phyloP scores from a whole-genome alignment of 92 coral and sea anemone genomes.

The Heteractis magnifica region DNA sequence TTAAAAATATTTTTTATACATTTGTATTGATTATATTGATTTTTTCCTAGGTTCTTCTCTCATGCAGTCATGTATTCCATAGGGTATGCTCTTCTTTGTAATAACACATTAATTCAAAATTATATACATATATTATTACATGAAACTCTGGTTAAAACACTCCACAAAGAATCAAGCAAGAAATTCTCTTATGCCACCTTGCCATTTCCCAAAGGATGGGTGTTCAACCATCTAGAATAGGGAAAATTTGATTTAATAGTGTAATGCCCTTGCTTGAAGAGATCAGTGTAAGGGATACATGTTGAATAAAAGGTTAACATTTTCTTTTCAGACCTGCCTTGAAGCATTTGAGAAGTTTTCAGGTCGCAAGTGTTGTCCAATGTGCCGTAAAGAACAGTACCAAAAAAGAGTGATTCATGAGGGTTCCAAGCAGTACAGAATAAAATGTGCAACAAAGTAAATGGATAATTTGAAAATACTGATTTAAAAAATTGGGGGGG shows the following conservation, averaged over 20 bases:
- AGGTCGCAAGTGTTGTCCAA: conserved; percentile 93
- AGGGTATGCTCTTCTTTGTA: conserved; percentile 66
- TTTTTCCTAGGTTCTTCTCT: conserved; percentile 73
- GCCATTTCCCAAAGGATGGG: neutral
- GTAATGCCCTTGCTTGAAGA: too few relatives aligned
- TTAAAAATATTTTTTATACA: too few relatives aligned
- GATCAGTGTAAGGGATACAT: neutral
- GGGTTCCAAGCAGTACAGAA: conserved; percentile 78
- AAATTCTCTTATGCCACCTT: too few relatives aligned
- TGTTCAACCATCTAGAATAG: neutral
- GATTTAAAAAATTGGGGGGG: too few relatives aligned
- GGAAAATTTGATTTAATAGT: too few relatives aligned
- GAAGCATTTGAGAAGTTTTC: conserved; percentile 99
- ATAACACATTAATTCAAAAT: neutral
- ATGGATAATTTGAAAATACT: neutral
- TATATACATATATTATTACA: too few relatives aligned
- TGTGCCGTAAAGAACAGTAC: conserved; percentile 97
- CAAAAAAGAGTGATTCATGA: conserved; percentile 95
- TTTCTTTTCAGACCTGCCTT: conserved; percentile 68
- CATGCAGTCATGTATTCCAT: conserved; percentile 98
- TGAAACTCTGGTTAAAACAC: too few relatives aligned
- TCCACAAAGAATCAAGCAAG: too few relatives aligned
- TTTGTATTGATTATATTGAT: neutral
- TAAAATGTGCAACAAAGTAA: conserved; percentile 86
- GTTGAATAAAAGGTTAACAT: neutral